Conservation (phyloP, 53 echinoderm and acorn worm genomes). For the Holothuria leucospilota region DNA sequence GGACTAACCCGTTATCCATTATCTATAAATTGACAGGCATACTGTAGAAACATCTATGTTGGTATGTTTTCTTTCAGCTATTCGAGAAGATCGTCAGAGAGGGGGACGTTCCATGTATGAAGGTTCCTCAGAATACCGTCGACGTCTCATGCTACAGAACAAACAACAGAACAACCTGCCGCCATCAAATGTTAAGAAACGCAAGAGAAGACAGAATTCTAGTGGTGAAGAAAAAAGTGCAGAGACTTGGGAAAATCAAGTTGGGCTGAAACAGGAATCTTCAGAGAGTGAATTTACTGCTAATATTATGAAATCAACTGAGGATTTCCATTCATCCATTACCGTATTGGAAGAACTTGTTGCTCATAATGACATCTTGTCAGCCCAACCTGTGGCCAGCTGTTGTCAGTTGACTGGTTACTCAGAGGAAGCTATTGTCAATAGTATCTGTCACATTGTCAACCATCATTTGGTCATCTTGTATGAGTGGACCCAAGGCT, state of each 20-base stretch:
- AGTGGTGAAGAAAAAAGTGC: too few relatives aligned
- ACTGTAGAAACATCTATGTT: background rate
- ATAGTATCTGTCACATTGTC: constrained; percentile 61
- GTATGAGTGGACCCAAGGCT: constrained; percentile 63
- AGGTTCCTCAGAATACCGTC: constrained; percentile 80
- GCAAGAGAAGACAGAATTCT: too few relatives aligned
- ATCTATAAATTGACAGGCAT: too few relatives aligned
- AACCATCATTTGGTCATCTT: constrained; percentile 70
- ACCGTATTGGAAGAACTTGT: background rate
- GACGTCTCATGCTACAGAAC: constrained; percentile 50
- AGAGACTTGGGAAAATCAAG: too few relatives aligned
- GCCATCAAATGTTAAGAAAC: background rate
- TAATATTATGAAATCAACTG: too few relatives aligned
- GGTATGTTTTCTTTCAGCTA: constrained; percentile 60
- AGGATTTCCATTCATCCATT: background rate
- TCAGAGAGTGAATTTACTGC: too few relatives aligned
- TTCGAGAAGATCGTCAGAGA: constrained; percentile 76
- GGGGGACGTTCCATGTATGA: constrained; percentile 86
- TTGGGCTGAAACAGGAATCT: too few relatives aligned
- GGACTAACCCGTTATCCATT: too few relatives aligned
- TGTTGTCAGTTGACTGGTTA: constrained; percentile 51
- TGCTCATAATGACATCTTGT: background rate
- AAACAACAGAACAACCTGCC: constrained; percentile 37
- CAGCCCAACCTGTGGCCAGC: constrained; percentile 24
- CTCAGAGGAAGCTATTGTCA: constrained; percentile 54